Base-by-base conservation (phyloP, 2,113 vertebrate species). In the Orcinus orca region DNA sequence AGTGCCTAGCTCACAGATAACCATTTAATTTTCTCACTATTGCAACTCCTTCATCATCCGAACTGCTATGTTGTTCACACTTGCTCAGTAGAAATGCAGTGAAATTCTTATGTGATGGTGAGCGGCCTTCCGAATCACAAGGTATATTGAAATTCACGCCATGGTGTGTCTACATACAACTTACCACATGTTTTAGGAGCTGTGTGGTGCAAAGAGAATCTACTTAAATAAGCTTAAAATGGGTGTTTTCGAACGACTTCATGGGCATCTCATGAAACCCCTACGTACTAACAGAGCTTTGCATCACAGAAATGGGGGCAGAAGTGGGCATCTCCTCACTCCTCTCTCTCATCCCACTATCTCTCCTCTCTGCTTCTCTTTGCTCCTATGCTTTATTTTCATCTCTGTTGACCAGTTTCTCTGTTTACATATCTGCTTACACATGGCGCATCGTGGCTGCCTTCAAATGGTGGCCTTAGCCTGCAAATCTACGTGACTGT, bases 141-240 rank as follows among this genome's bases (percentile, higher is more conserved):
- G 63, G 81, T 73, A 15, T 17, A 65, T 18, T n/a, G 38, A 76
- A 77, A 31, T 89, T 67, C 81, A 31, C 74, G 63, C 38, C 63
- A 11, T 44, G 6, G 0, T 44, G 10, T 50, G 15, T 38, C 47
- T 84, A 14, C 1, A 80, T 85, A 68, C 36, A 36, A 55, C 29
- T 60, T 85, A 53, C n/a, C 11, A 41, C 2, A 62, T 88, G n/a
- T 88, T 92, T 38, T 90, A 96, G 90, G 55, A 95, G 83, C 82
- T 88, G 20, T 67, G 70, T 87, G n/a, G 63, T 44, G 70, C 50
- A 25, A 81, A 95, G 58, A 97, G 36, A 84, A 62, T 20, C 9
- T 71, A 73, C 23, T 62, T 55, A 55, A 87, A 73, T 80, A 68
- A 86, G 20, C 47, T 74, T 11, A 60, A 36, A 33, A 13, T 31